A percentile compares a stretch with the other conserved stretches of the same genome.
These are phyloP conservation scores for Lampris incognitus DNA, from an alignment of 2,113 vertebrate species.

Conservation along the genomic window DNA sequence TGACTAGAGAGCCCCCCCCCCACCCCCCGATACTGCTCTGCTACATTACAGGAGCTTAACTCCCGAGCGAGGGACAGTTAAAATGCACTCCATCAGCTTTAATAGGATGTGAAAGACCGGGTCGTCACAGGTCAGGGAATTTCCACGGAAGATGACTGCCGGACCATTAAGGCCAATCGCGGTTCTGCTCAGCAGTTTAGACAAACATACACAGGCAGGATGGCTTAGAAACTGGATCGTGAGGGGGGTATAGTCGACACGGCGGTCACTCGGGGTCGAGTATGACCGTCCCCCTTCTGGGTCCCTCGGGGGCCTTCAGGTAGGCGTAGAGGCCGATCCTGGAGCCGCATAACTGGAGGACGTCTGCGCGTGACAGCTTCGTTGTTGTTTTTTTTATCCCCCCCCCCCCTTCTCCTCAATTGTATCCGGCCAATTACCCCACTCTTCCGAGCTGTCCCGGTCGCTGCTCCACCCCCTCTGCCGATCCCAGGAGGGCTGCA, in stretches of 20 bases:
- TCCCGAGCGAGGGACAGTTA: slow-evolving; percentile 19
- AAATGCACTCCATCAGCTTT: slow-evolving; percentile 43
- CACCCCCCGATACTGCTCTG: slow-evolving; percentile 38
- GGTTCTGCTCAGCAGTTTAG: slow-evolving; percentile 24
- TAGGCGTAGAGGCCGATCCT: no score
- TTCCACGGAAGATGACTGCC: slow-evolving; percentile 56
- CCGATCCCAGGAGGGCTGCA: no score
- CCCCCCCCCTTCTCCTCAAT: no score
- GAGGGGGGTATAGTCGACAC: not conserved
- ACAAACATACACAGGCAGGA: slow-evolving; percentile 47
- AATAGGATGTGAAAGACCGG: slow-evolving; percentile 64
- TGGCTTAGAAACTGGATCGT: slow-evolving; percentile 20
- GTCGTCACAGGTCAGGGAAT: slow-evolving; percentile 62
- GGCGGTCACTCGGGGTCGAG: no score
- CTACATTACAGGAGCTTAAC: slow-evolving; percentile 56
- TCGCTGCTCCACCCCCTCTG: no score
- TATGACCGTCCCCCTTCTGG: no score
- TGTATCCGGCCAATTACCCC: no score
- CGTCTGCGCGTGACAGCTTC: no score
- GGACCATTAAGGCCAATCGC: slow-evolving; percentile 39
- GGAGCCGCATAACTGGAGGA: no score
- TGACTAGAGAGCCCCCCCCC: slow-evolving; percentile 42
- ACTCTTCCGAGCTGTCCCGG: no score
- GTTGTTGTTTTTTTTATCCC: no score
- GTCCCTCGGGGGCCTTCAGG: no score